Evolutionary conservation across 2,113 vertebrate genomes (phyloP), one percentile per base, ranked within the genome.

Genomic region (Engraulis encrasicolus): DNA sequence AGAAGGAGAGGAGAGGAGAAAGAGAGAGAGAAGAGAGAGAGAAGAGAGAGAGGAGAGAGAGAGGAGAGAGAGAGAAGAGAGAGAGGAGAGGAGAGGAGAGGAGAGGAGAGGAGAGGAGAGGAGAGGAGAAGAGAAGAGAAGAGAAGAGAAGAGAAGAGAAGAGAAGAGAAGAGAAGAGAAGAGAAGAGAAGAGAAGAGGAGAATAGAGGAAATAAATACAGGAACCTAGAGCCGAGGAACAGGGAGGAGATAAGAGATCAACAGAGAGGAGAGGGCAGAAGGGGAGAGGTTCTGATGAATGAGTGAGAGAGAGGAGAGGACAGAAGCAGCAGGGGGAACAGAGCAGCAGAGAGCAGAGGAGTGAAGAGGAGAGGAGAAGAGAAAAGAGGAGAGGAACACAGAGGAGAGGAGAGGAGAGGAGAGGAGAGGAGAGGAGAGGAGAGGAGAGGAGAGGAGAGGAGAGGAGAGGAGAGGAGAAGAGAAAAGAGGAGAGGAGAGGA

Each of bases 11-110:
- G n/a, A n/a, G n/a, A n/a, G n/a, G n/a, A n/a, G n/a, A n/a, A n/a
- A n/a, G n/a, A n/a, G n/a, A n/a, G n/a, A n/a, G 54, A 90, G 87
- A 90, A 87, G 78, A 81, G 94, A n/a, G 94, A 93, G 94, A 95
- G 40, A 45, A 9, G 40, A 45, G 40, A n/a, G 54, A 7, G 54
- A 6, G n/a, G 19, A n/a, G 54, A 20, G n/a, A n/a, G 19, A n/a
- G 54, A 7, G n/a, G 52, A 54, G 52, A 18, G 18, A 11, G n/a
- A n/a, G n/a, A 71, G 61, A 7, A 11, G n/a, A 71, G 61, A 1
- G 27, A n/a, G 54, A 90, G 87, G 90, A 87, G 78, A 81, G 94
- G 94, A 93, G 94, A 95, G 40, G 9, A 9, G 40, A 45, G 40
- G 54, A 7, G 54, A 6, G n/a, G 19, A n/a, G 54, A 20, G n/a